Evolutionary conservation across 2,113 vertebrate species (phyloP).

Genomic region (Panthera tigris): DNA sequence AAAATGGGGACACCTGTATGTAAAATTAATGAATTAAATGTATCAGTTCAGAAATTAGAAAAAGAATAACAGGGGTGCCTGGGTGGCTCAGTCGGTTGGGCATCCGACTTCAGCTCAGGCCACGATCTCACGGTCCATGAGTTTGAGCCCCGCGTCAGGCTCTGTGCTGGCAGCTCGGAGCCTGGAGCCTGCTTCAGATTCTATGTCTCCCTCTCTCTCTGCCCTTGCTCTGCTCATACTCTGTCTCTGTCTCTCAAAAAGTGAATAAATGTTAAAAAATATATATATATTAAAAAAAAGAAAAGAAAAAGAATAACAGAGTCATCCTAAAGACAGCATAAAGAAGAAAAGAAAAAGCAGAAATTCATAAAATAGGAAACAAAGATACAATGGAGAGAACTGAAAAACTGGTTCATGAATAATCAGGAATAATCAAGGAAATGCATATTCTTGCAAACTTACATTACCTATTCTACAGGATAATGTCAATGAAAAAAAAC

Average conservation of each 20-base stretch:
- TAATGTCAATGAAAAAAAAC: background rate
- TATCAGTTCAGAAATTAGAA: background rate
- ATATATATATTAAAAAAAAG: no score
- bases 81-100: no score
- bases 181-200: no score
- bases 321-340: background rate
- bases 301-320: background rate
- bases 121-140: no score
- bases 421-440: background rate
- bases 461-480: background rate
- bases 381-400: background rate
- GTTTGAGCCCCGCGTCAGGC: no score
- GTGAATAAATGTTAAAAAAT: no score
- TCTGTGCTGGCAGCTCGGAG: no score
- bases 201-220: no score
- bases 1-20: background rate
- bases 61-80: background rate
- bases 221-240: no score
- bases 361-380: background rate
- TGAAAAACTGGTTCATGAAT: background rate
- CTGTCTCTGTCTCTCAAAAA: no score
- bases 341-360: background rate
- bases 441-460: background rate
- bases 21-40: background rate
- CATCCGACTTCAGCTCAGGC: no score